Evolutionary conservation across 2,888 invertebrate species (phyloP).

Genomic region (Drosophila lacicola): DNA sequence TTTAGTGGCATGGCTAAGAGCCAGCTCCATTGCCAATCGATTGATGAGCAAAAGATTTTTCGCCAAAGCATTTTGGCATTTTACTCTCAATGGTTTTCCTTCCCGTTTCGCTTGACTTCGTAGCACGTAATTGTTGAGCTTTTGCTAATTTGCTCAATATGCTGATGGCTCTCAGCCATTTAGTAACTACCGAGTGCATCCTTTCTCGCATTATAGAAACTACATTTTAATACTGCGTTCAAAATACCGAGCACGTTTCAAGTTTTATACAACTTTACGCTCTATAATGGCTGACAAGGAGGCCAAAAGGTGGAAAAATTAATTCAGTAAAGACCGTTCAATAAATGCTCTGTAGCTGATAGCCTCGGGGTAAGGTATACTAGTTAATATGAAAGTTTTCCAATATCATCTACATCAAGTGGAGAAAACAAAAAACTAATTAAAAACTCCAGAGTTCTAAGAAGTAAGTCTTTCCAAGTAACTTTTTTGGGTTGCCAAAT

Average conservation of each 20-base stretch:
- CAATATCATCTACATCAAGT: too few species aligned
- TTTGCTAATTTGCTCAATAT: slow-evolving; percentile 63
- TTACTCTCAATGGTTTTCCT: slow-evolving; percentile 2
- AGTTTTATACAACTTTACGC: slow-evolving; percentile 29
- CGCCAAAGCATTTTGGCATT: not conserved
- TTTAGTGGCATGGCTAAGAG: slow-evolving; percentile 22
- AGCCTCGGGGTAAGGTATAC: too few species aligned
- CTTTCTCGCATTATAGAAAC: slow-evolving; percentile 45
- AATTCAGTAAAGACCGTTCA: not conserved
- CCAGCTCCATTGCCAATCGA: slow-evolving; percentile 31
- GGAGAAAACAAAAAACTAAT: too few species aligned
- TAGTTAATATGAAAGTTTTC: too few species aligned
- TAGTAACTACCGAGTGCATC: slow-evolving; percentile 51
- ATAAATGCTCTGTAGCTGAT: slow-evolving; percentile 7
- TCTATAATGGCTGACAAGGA: slow-evolving; percentile 13
- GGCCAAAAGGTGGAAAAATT: slow-evolving; percentile 1
- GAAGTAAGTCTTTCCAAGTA: too few species aligned
- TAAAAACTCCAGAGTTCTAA: too few species aligned
- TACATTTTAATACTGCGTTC: slow-evolving; percentile 49
- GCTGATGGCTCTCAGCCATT: slow-evolving; percentile 55
- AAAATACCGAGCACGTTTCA: slow-evolving; percentile 55
- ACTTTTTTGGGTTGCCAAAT: too few species aligned
- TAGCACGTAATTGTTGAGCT: slow-evolving; percentile 42
- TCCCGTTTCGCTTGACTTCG: slow-evolving; percentile 16
- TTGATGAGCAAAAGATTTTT: slow-evolving; percentile 46